phyloP scores from a whole-genome alignment of 2,113 vertebrate species.

The Hippopotamus amphibius region DNA sequence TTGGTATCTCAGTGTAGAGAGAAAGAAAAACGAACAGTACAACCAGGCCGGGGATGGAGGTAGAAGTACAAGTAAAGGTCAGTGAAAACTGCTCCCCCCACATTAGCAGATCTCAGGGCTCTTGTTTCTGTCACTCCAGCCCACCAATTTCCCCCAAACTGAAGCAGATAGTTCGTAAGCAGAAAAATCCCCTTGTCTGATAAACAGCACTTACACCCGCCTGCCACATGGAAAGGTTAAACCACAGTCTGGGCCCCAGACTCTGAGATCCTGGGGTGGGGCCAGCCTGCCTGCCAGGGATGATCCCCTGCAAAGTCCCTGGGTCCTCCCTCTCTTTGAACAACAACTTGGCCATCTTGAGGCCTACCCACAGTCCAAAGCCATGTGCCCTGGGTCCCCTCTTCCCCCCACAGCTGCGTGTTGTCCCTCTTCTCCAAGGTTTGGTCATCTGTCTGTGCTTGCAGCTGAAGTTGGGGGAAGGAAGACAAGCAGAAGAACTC shows the following conservation, averaged over 20 bases:
- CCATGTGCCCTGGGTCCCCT: neutral
- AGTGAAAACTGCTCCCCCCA: constrained; percentile 34
- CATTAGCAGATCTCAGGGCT: constrained; percentile 49
- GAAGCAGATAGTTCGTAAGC: constrained; percentile 57
- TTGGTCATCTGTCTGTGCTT: neutral
- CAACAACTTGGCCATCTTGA: constrained; percentile 15
- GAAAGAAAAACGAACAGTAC: constrained; percentile 46
- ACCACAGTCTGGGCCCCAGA: constrained; percentile 76
- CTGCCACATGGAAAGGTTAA: constrained; percentile 79
- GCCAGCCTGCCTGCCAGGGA: constrained; percentile 54
- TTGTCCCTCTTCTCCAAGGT: neutral
- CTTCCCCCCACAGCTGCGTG: neutral
- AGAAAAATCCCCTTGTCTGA: constrained; percentile 81
- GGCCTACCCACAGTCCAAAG: neutral
- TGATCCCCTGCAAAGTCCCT: neutral
- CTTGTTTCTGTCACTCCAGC: constrained; percentile 61
- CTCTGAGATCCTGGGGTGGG: constrained; percentile 69
- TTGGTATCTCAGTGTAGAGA: constrained; percentile 18
- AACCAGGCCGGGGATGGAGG: neutral
- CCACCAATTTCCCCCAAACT: constrained; percentile 69
- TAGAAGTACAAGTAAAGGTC: constrained; percentile 49
- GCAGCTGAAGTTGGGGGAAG: neutral
- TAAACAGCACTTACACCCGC: constrained; percentile 57
- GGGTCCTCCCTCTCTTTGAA: neutral
- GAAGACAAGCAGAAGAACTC: neutral